Conservation (phyloP, 2,888 invertebrate genomes). For the Leptinotarsa juncta region DNA sequence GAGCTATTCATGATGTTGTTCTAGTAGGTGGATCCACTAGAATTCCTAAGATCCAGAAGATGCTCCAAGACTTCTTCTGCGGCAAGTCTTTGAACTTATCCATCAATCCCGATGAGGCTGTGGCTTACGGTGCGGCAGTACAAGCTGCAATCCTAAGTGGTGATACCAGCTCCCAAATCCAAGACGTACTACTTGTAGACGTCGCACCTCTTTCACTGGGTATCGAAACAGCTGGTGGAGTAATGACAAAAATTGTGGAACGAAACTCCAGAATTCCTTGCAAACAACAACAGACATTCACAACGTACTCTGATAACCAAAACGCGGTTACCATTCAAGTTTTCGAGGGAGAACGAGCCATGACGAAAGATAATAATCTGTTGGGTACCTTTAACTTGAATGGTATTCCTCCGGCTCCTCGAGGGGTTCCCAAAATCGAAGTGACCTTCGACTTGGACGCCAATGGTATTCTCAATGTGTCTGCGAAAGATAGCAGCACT, state of each 20-base stretch:
- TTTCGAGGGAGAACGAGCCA: slow-evolving; percentile 87
- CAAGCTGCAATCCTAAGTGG: slow-evolving; percentile 93
- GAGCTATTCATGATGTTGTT: slow-evolving; percentile 83
- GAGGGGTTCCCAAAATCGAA: slow-evolving; percentile 82
- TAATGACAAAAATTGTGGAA: slow-evolving; percentile 88
- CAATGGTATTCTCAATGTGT: slow-evolving; percentile 88
- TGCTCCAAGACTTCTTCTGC: slow-evolving; percentile 83
- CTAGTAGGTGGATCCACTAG: slow-evolving; percentile 91
- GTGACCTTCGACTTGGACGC: slow-evolving; percentile 90
- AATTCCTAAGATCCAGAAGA: slow-evolving; percentile 91
- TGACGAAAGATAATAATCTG: slow-evolving; percentile 92
- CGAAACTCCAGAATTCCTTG: slow-evolving; percentile 85
- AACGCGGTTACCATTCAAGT: slow-evolving; percentile 89
- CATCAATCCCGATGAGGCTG: slow-evolving; percentile 93
- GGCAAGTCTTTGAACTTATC: slow-evolving; percentile 89
- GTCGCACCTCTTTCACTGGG: slow-evolving; percentile 80
- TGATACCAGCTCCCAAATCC: slow-evolving; percentile 74
- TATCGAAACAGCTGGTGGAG: slow-evolving; percentile 86
- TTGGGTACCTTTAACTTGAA: slow-evolving; percentile 82
- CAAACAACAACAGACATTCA: slow-evolving; percentile 83
- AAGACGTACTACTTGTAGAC: slow-evolving; percentile 86
- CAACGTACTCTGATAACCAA: slow-evolving; percentile 93
- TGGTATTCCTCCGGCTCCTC: slow-evolving; percentile 87
- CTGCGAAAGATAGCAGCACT: slow-evolving; percentile 82
- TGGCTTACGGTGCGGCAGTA: slow-evolving; percentile 94